Percentiles rank a stretch among this genome's conserved stretches.
These are phyloP conservation scores for Gasterosteus aculeatus DNA, from an alignment of 2,113 vertebrate genomes.

Conservation along the genomic window DNA sequence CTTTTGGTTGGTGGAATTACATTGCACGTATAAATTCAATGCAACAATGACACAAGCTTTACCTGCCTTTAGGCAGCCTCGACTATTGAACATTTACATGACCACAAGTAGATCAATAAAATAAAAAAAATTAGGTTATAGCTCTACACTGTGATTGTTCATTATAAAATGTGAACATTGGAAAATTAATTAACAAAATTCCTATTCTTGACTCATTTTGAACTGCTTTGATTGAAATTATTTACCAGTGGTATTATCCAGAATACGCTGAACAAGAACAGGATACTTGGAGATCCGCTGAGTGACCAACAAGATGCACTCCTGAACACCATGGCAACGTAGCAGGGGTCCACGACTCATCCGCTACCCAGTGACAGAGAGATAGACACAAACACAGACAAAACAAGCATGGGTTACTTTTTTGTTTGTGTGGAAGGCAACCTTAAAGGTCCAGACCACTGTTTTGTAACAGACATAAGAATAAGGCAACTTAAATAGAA, in stretches of 20 bases:
- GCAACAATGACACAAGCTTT: no score
- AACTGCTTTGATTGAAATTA: not conserved
- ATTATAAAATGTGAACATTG: no score
- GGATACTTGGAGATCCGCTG: conserved; percentile 96
- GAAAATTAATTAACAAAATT: no score
- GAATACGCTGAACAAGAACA: conserved; percentile 89
- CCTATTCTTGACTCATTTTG: not conserved
- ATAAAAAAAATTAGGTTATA: no score
- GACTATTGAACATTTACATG: no score
- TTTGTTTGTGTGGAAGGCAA: not conserved
- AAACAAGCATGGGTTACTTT: not conserved
- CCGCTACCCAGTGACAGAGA: conserved; percentile 73
- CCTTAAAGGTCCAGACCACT: not conserved
- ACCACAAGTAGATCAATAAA: no score
- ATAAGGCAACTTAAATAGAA: not conserved
- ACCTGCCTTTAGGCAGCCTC: no score
- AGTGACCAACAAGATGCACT: conserved; percentile 93
- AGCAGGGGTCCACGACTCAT: conserved; percentile 85
- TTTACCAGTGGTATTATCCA: conserved; percentile 89
- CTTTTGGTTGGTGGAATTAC: no score
- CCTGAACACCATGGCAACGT: conserved; percentile 90
- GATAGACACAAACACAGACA: not conserved
- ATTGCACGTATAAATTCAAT: no score
- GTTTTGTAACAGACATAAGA: not conserved
- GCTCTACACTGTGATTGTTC: no score